Conservation (phyloP, 2,888 invertebrate genomes). For the Cremastinae sp. region DNA sequence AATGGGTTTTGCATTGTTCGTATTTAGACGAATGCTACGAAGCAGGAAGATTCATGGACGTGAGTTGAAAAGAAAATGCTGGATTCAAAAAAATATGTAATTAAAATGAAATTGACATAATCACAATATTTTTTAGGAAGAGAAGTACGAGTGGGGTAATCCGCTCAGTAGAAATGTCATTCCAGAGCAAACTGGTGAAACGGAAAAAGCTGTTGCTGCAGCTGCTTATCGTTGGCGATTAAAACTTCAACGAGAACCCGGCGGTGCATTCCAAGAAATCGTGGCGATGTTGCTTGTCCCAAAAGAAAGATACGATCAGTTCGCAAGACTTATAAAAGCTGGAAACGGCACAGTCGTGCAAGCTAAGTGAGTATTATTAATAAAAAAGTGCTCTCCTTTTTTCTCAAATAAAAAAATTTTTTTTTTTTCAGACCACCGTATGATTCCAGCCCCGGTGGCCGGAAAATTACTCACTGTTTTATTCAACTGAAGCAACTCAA, state of each 20-base stretch:
- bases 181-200: slow-evolving; percentile 79
- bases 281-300: slow-evolving; percentile 84
- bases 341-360: slow-evolving; percentile 88
- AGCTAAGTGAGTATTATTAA: slow-evolving; percentile 79
- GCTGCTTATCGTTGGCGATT: slow-evolving; percentile 88
- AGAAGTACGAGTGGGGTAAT: slow-evolving; percentile 93
- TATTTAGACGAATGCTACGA: slow-evolving; percentile 87
- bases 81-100: neutral
- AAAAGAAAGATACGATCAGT: slow-evolving; percentile 83
- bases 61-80: slow-evolving; percentile 74
- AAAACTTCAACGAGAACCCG: slow-evolving; percentile 80
- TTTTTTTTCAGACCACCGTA: slow-evolving; percentile 74
- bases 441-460: slow-evolving; percentile 71
- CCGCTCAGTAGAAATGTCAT: slow-evolving; percentile 82
- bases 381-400: neutral
- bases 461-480: slow-evolving; percentile 86
- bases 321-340: slow-evolving; percentile 87
- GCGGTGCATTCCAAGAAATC: slow-evolving; percentile 79
- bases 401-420: neutral
- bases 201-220: slow-evolving; percentile 81
- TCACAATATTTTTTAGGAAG: slow-evolving; percentile 83
- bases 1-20: slow-evolving; percentile 92
- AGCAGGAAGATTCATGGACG: slow-evolving; percentile 84
- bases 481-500: slow-evolving; percentile 83
- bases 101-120: slow-evolving; percentile 5